Conservation (phyloP, 2,797 vertebrate species). For the Furcifer pardalis region DNA sequence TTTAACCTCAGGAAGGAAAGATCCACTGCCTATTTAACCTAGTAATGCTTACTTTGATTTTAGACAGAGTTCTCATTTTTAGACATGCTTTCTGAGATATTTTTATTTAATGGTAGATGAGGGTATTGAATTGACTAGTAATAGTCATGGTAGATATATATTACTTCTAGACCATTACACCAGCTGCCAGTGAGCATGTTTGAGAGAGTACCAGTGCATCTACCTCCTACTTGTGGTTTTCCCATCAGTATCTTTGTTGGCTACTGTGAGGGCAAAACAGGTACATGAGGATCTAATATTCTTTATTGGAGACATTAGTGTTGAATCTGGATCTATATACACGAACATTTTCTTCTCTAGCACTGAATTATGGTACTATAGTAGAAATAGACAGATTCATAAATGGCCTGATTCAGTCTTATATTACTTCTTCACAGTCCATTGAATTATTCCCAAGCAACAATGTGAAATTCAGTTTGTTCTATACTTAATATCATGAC, state of each 20-base stretch:
- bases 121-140: neutral
- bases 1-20: too few relatives aligned
- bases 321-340: too few relatives aligned
- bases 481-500: neutral
- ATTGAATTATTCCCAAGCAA: slow-evolving; percentile 1
- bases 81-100: neutral
- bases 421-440: slow-evolving; percentile 3
- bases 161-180: too few relatives aligned
- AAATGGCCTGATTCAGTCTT: neutral
- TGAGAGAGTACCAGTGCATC: neutral
- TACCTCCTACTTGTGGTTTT: neutral
- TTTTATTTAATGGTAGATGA: neutral
- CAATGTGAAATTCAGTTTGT: slow-evolving; percentile 15
- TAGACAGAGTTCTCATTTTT: neutral
- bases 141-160: neutral
- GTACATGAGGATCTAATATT: neutral
- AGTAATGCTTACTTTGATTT: neutral
- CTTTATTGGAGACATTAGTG: neutral
- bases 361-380: neutral
- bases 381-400: neutral
- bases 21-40: neutral
- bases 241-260: neutral
- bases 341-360: neutral
- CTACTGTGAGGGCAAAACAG: neutral
- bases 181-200: neutral